Evolutionary conservation across 2,797 vertebrate genomes (phyloP), one percentile per base, ranked within the genome.

Genomic region (Tolypeutes matacus): DNA sequence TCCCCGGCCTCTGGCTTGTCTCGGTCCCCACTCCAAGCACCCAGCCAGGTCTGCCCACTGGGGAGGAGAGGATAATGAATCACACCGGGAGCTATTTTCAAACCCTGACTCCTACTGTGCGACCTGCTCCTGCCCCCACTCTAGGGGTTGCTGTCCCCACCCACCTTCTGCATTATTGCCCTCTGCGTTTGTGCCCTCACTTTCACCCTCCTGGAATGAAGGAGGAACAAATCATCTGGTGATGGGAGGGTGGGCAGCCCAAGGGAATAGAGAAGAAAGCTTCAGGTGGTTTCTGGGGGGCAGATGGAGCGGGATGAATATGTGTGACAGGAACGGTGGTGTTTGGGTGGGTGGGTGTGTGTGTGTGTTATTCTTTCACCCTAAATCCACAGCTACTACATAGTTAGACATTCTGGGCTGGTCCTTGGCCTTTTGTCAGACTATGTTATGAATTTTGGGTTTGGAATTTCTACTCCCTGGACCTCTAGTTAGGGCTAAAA

Each of bases 41-140:
- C 46, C 31, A 46, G 42, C 42, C 17, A 90, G n/a, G 60, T 88
- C 14, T 80, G 51, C 89, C 18, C 14, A 29, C 42, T 11, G 27
- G 9, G 17, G 70, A 93, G 53, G 56, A 93, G 73, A 92, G 14
- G 64, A 60, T 89, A 93, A 94, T 96, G 93, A 96, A 84, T 97
- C 95, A 88, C 56, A 89, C 53, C 25, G 42, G 77, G 73, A 81
- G 84, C 94, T 96, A 93, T 96, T 97, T 97, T 96, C 95, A 96
- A 97, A 93, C 75, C 85, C 91, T 94, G 92, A 93, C 89, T 95
- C 36, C 64, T 93, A 64, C 56, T 85, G 51, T 76, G 62, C n/a
- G 42, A 90, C 58, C 62, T 89, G 34, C 49, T 80, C 34, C 89
- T 25, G 15, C 42, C n/a, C 72, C 84, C 49, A 96, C 73, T 89